phyloP scores from a whole-genome alignment of 2,888 invertebrate genomes.

The Branchipolynoe longqiensis region DNA sequence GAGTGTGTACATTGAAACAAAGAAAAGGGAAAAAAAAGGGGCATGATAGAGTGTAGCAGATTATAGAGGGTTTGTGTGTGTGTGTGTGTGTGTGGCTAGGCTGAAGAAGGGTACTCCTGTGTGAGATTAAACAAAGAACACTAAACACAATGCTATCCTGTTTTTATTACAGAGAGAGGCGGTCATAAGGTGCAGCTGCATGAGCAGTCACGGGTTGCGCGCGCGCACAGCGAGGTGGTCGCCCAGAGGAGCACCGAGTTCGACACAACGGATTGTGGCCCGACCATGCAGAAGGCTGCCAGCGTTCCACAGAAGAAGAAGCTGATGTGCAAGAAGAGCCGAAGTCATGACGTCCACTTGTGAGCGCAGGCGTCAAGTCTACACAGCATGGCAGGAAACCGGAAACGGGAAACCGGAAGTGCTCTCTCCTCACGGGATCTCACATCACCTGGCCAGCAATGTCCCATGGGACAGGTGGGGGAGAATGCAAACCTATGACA shows the following conservation, averaged over 20 bases:
- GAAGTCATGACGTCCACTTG: constrained; percentile 19
- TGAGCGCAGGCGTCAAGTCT: background rate
- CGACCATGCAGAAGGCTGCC: background rate
- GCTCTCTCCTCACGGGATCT: no score
- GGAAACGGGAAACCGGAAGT: no score
- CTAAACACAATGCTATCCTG: background rate
- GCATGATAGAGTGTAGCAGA: no score
- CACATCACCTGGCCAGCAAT: no score
- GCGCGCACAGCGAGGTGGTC: constrained; percentile 25
- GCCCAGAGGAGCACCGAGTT: constrained; percentile 9
- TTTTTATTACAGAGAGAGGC: background rate
- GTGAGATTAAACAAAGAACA: background rate
- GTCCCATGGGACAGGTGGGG: no score
- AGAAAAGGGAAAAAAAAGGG: no score
- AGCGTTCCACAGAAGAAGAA: constrained; percentile 10
- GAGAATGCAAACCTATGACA: no score
- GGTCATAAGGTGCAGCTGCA: background rate
- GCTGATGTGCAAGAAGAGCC: constrained; percentile 1
- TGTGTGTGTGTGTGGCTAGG: no score
- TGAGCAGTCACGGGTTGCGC: background rate
- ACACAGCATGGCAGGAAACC: background rate
- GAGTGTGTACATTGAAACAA: no score
- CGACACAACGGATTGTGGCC: background rate
- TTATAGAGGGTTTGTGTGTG: no score
- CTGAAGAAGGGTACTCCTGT: no score